A percentile compares a stretch with the other conserved stretches of the same genome.
phyloP scores from a whole-genome alignment of 2,797 vertebrate species.

The Poliocrania exsul region DNA sequence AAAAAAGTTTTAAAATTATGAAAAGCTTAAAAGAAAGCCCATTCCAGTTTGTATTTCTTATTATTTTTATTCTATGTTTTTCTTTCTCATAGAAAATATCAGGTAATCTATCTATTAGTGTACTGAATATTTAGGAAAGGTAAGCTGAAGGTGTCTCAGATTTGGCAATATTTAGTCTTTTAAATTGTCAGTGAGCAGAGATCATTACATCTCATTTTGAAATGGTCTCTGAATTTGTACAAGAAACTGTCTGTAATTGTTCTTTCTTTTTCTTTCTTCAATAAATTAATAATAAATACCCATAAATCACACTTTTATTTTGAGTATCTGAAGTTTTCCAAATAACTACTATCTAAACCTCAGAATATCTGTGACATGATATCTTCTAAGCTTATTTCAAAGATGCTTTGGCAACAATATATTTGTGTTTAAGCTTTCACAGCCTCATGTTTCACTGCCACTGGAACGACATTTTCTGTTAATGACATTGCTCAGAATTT shows the following conservation, averaged over 20 bases:
- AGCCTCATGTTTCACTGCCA: background rate
- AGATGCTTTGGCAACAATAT: background rate
- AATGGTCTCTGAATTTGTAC: background rate
- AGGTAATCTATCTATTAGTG: background rate
- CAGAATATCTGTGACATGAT: background rate
- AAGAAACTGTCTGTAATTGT: background rate
- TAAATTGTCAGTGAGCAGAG: background rate
- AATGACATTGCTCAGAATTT: background rate
- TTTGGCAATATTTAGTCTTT: background rate
- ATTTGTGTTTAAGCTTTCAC: background rate
- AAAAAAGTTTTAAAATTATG: background rate
- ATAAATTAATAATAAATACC: background rate
- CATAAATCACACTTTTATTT: background rate
- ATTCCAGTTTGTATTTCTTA: background rate
- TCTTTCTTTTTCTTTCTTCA: background rate
- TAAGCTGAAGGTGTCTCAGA: background rate
- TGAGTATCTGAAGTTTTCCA: background rate
- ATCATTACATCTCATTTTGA: background rate
- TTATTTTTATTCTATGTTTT: background rate
- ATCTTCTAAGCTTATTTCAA: background rate
- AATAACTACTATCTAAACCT: background rate
- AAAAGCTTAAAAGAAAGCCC: conserved; percentile 33
- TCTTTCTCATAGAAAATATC: background rate
- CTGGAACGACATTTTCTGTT: background rate
- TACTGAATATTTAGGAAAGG: background rate